Evolutionary conservation across 2,797 vertebrate genomes (phyloP).

Genomic region (Pristis pectinata): DNA sequence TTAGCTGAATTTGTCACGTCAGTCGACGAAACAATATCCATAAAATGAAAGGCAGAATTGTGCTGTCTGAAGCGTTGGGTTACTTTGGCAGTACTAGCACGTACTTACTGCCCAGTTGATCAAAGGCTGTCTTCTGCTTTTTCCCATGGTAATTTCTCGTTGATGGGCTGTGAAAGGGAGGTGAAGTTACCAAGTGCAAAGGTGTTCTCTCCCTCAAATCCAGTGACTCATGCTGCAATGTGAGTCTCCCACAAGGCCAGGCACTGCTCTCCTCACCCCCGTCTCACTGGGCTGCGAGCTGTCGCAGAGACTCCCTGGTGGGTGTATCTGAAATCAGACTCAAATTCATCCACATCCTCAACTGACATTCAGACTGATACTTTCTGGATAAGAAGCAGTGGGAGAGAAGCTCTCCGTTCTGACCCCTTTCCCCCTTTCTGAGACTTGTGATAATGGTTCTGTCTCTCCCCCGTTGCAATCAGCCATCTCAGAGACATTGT

Average conservation of each 20-base stretch:
- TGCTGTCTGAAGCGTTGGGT: conserved; percentile 6
- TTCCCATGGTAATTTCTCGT: conserved; percentile 11
- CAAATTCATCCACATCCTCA: background rate
- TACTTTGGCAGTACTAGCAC: conserved; percentile 13
- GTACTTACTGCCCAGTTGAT: conserved; percentile 16
- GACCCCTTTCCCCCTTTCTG: background rate
- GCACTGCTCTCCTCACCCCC: background rate
- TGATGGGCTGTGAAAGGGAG: background rate
- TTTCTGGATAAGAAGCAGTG: background rate
- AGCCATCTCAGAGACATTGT: background rate
- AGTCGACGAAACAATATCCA: conserved; percentile 18
- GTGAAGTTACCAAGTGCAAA: background rate
- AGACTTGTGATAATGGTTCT: background rate
- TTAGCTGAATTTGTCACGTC: conserved; percentile 13
- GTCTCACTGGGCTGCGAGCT: background rate
- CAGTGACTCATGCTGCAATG: background rate
- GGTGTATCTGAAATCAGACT: no score
- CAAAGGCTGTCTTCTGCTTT: conserved; percentile 10
- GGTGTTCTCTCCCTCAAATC: background rate
- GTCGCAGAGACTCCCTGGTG: no score
- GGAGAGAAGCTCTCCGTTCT: background rate
- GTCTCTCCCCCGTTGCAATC: background rate
- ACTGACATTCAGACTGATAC: background rate
- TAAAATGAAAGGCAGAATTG: conserved; percentile 11
- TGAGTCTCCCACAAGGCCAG: background rate